Evolutionary conservation across 2,113 vertebrate species (phyloP).

Genomic region (Isichthys henryi): DNA sequence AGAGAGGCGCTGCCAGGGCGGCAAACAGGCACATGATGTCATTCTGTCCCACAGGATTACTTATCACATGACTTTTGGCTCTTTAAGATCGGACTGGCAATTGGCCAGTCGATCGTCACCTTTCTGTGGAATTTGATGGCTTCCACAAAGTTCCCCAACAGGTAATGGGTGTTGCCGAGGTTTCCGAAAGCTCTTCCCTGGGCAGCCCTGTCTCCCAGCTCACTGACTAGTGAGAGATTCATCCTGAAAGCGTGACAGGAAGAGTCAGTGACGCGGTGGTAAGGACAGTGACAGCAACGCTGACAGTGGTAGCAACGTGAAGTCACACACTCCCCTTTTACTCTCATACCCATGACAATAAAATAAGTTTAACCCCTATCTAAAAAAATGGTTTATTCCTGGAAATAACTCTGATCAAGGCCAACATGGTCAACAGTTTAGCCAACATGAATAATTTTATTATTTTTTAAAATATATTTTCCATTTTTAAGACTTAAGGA

Average conservation of each 20-base stretch:
- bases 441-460: neutral
- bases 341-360: neutral
- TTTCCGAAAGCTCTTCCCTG: slow-evolving; percentile 92
- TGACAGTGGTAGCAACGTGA: neutral
- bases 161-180: slow-evolving; percentile 92
- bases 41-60: neutral
- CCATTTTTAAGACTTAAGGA: neutral
- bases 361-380: neutral
- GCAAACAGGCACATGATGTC: neutral
- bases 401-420: neutral
- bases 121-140: slow-evolving; percentile 89
- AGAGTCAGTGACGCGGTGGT: neutral
- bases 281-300: neutral
- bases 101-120: slow-evolving; percentile 53
- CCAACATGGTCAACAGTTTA: too few species aligned
- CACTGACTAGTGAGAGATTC: slow-evolving; percentile 89
- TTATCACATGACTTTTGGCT: neutral
- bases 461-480: neutral
- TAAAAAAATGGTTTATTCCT: neutral
- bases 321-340: neutral
- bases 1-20: slow-evolving; percentile 74
- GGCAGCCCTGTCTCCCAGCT: slow-evolving; percentile 84
- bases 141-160: slow-evolving; percentile 86
- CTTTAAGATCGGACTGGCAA: neutral
- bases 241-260: slow-evolving; percentile 58